These are phyloP conservation scores for Nothocercus julius DNA, from an alignment of 2,113 vertebrate genomes.

Conservation along the genomic window DNA sequence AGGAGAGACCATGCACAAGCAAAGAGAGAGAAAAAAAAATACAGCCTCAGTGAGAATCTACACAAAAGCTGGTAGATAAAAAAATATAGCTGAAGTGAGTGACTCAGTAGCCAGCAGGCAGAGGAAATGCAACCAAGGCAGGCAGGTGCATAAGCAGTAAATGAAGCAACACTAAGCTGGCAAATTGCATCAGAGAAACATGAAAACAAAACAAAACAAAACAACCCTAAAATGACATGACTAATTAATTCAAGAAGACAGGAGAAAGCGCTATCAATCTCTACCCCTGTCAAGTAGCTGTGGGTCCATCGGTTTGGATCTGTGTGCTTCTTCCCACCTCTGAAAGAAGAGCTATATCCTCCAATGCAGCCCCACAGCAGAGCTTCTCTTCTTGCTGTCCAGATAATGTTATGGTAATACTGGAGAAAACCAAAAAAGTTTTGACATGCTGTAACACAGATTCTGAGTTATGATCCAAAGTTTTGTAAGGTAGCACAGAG, in stretches of 20 bases:
- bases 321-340: background rate
- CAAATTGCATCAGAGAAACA: background rate
- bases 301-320: background rate
- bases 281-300: background rate
- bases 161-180: background rate
- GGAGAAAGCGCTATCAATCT: background rate
- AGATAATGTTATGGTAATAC: background rate
- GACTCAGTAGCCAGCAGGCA: background rate
- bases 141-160: background rate
- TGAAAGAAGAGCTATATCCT: background rate
- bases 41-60: conserved; percentile 19
- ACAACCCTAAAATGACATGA: background rate
- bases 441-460: background rate
- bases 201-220: background rate
- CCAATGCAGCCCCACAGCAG: fast-evolving
- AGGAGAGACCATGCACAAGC: conserved; percentile 46
- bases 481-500: fast-evolving
- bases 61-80: background rate
- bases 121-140: background rate
- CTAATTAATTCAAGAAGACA: background rate
- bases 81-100: background rate
- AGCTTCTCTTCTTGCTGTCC: background rate
- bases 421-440: background rate
- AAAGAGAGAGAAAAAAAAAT: background rate
- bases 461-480: background rate